Evolutionary conservation across 1,140 invertebrate genomes (phyloP).

Genomic region (Delia radicum): DNA sequence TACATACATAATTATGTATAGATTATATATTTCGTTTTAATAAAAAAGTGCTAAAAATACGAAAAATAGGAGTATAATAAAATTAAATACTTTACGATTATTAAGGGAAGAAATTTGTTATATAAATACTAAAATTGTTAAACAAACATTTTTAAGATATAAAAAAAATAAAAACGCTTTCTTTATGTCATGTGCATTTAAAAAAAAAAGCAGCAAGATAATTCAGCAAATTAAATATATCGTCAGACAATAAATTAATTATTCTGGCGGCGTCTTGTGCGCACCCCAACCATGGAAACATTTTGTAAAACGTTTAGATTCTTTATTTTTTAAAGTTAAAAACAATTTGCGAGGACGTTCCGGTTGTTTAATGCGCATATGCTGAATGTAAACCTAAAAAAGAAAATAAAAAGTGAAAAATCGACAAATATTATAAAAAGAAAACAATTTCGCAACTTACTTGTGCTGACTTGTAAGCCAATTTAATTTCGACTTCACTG

Average conservation of each 20-base stretch:
- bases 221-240: no score
- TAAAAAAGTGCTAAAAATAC: background rate
- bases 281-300: slow-evolving; percentile 96
- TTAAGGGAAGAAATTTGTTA: background rate
- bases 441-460: slow-evolving; percentile 57
- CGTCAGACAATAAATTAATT: background rate
- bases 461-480: slow-evolving; percentile 98
- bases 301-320: slow-evolving; percentile 91
- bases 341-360: slow-evolving; percentile 89
- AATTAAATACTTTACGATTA: background rate
- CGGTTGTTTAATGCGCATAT: slow-evolving; percentile 93
- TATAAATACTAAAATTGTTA: no score
- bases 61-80: background rate
- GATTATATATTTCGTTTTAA: background rate
- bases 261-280: slow-evolving; percentile 40
- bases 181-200: background rate
- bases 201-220: background rate
- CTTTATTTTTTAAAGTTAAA: slow-evolving; percentile 95
- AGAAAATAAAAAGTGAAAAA: slow-evolving; percentile 10
- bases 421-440: background rate
- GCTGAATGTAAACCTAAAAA: slow-evolving; percentile 92
- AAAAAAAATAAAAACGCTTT: background rate
- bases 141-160: background rate
- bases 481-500: slow-evolving; percentile 98
- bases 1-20: background rate